Evolutionary conservation across 1,140 invertebrate genomes (phyloP).

Genomic region (Chironomus striatipennis): DNA sequence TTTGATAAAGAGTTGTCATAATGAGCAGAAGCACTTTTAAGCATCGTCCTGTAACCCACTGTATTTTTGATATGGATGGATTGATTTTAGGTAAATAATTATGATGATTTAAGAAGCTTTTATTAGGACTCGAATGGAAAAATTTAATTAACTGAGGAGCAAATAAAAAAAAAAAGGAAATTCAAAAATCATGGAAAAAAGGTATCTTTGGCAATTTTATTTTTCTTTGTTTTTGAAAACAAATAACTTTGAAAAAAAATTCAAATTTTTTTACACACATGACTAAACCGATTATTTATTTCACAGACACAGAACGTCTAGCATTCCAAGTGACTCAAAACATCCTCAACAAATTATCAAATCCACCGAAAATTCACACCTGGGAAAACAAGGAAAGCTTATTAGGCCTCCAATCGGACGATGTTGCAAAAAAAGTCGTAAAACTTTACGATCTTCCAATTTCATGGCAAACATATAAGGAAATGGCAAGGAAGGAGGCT

Average conservation of each 20-base stretch:
- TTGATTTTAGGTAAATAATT: slow-evolving; percentile 55
- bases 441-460: slow-evolving; percentile 58
- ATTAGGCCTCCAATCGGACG: slow-evolving; percentile 62
- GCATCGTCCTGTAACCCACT: slow-evolving; percentile 62
- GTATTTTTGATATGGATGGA: slow-evolving; percentile 80
- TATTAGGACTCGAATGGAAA: no score
- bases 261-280: neutral
- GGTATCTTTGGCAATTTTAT: no score
- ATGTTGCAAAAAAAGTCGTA: slow-evolving; percentile 53
- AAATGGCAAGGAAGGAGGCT: slow-evolving; percentile 40
- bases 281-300: no score
- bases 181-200: no score
- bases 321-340: slow-evolving; percentile 63
- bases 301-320: slow-evolving; percentile 66
- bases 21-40: slow-evolving; percentile 20
- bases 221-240: no score
- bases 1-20: neutral
- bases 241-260: neutral
- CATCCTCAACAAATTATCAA: slow-evolving; percentile 45
- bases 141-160: no score
- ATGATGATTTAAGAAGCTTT: neutral
- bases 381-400: slow-evolving; percentile 63
- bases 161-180: no score
- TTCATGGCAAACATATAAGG: slow-evolving; percentile 54
- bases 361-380: slow-evolving; percentile 55